A percentile compares a stretch with the other conserved stretches of the same genome.
phyloP scores from a whole-genome alignment of 2,888 invertebrate genomes.

The Drosophila suboccidentalis region DNA sequence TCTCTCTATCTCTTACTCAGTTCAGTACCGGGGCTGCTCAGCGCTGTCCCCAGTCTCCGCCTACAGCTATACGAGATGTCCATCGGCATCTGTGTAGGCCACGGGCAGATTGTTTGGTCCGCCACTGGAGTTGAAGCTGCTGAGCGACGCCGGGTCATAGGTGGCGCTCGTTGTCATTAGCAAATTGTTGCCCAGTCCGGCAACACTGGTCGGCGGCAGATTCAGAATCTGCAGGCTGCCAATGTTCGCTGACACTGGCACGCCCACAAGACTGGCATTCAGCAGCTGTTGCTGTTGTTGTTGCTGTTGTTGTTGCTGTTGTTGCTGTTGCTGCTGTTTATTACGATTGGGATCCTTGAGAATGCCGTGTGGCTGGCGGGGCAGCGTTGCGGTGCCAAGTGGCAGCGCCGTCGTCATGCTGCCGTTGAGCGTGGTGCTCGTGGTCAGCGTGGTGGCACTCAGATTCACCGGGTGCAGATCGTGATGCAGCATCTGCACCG shows the following conservation, averaged over 20 bases:
- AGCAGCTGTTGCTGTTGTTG: constrained; percentile 86
- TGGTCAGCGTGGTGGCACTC: constrained; percentile 83
- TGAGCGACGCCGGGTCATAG: constrained; percentile 84
- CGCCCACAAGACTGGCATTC: constrained; percentile 77
- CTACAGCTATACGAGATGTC: constrained; percentile 86
- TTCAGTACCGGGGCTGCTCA: constrained; percentile 77
- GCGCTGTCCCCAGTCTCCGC: constrained; percentile 71
- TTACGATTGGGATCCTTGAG: constrained; percentile 88
- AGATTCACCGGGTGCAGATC: constrained; percentile 84
- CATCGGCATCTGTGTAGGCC: constrained; percentile 86
- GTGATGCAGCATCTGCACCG: constrained; percentile 73
- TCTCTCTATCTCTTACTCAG: neutral
- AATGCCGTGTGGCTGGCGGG: constrained; percentile 88
- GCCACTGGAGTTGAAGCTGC: constrained; percentile 82
- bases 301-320: constrained; percentile 86
- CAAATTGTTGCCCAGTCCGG: constrained; percentile 84
- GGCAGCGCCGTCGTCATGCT: constrained; percentile 79
- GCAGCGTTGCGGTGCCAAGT: constrained; percentile 72
- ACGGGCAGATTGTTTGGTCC: constrained; percentile 69
- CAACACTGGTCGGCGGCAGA: constrained; percentile 87
- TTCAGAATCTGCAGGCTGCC: constrained; percentile 87
- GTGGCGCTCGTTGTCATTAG: constrained; percentile 82
- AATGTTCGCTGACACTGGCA: constrained; percentile 76
- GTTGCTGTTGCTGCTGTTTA: constrained; percentile 87
- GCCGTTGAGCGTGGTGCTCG: constrained; percentile 83